Evolutionary conservation across 2,797 vertebrate species (phyloP), one percentile per base, ranked within the genome.

Genomic region (Platyrinchus mystaceus): DNA sequence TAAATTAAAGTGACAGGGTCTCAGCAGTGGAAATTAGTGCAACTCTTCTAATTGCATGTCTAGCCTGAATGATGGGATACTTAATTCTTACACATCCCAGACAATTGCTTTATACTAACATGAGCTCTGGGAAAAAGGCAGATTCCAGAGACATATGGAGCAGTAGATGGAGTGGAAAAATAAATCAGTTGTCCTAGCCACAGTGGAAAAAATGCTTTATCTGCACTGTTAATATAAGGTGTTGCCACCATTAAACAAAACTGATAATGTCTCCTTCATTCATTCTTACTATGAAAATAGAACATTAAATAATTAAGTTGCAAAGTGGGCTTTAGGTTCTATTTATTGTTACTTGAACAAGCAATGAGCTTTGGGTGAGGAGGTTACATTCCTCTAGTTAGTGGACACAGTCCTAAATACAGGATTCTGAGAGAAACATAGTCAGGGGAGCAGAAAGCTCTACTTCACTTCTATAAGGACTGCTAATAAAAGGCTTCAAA

Each of bases 41-140:
- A 98, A 98, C 98, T 98, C 98, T 98, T 98, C 99, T 99, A 99
- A 99, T 99, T 99, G 98, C 98, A 98, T 98, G 98, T 99, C 98
- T 98, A 98, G 95, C 94, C 98, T 99, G 98, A 99, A 98, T 99
- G 98, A 99, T 99, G 99, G 98, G 98, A 98, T 98, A 98, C 98
- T 99, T 99, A 98, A 99, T 99, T 99, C 98, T 98, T 98, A 98
- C 98, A 99, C 98, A 99, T 99, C 98, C 98, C 98, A 99, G 98
- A 98, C 98, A 98, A 98, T 98, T 98, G 98, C 98, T 98, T 98
- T 98, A 98, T 98, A 98, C 97, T 98, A 98, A 98, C 98, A 98
- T 97, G 98, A 98, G 98, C 98, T 98, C 97, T 98, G 98, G 98
- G 98, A 98, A 97, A 98, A 98, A 97, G 96, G 97, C 98, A 98